phyloP scores from a whole-genome alignment of 2,888 invertebrate species.

The Aphidius colemani region DNA sequence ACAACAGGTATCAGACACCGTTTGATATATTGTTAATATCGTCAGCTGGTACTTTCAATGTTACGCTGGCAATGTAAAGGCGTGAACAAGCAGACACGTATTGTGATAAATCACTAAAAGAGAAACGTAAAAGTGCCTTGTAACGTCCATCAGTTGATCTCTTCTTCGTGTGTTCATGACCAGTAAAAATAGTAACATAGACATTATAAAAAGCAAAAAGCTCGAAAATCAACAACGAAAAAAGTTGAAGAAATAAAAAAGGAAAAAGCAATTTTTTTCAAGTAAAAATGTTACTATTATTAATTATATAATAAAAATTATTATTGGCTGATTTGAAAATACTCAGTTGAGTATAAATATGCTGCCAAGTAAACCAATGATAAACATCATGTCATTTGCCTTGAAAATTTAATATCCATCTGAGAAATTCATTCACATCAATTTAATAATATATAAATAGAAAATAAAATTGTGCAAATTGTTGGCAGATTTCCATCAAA shows the following conservation, averaged over 20 bases:
- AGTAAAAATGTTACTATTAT: background rate
- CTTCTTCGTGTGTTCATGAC: constrained; percentile 8
- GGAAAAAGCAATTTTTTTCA: no score
- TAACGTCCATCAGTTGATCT: constrained; percentile 1
- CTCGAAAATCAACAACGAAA: constrained; percentile 9
- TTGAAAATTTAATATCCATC: no score
- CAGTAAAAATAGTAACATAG: no score
- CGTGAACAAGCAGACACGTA: constrained; percentile 27
- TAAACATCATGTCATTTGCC: no score
- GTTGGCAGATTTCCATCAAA: no score
- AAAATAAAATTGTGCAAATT: no score
- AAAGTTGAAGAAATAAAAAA: background rate
- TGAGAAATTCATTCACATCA: no score
- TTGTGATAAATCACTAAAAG: background rate
- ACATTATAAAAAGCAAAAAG: background rate
- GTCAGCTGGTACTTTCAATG: constrained; percentile 23
- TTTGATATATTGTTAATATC: constrained; percentile 38
- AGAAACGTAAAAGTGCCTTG: background rate
- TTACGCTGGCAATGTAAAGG: background rate
- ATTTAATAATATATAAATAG: no score
- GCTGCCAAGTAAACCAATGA: no score
- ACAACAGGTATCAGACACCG: no score
- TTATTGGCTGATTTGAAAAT: no score
- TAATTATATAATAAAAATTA: background rate
- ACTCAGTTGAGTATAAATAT: no score